Conservation (phyloP, 2,888 invertebrate species). For the Patella caerulea region DNA sequence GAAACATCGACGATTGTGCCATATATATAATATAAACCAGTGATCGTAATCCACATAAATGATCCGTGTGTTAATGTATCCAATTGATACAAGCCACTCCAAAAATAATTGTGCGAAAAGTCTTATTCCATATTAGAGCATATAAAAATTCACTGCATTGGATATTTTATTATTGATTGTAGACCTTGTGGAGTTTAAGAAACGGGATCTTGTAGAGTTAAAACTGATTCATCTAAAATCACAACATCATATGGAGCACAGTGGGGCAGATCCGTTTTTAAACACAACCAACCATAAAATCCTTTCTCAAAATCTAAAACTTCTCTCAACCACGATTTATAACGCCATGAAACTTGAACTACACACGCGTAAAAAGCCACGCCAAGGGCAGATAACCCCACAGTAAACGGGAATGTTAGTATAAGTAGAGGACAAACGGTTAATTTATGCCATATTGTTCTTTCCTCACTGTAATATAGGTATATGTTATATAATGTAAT, state of each 20-base stretch:
- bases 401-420: conserved; percentile 80
- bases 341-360: conserved; percentile 80
- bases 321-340: conserved; percentile 80
- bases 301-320: conserved; percentile 84
- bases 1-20: too few species aligned
- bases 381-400: conserved; percentile 78
- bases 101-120: too few species aligned
- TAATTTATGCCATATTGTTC: conserved; percentile 77
- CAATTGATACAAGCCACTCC: too few species aligned
- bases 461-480: conserved; percentile 80
- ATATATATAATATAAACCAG: too few species aligned
- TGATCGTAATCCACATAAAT: too few species aligned
- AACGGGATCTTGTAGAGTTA: background rate
- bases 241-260: conserved; percentile 84
- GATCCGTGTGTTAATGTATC: too few species aligned
- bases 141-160: too few species aligned
- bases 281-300: conserved; percentile 84
- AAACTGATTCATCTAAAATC: conserved; percentile 65
- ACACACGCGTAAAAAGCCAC: conserved; percentile 80
- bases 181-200: too few species aligned
- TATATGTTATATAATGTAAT: conserved; percentile 85
- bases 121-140: too few species aligned
- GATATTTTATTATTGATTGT: too few species aligned
- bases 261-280: conserved; percentile 78
- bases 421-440: conserved; percentile 80